Conservation (phyloP, 2,888 invertebrate genomes). For the Glaucopsyche alexis region DNA sequence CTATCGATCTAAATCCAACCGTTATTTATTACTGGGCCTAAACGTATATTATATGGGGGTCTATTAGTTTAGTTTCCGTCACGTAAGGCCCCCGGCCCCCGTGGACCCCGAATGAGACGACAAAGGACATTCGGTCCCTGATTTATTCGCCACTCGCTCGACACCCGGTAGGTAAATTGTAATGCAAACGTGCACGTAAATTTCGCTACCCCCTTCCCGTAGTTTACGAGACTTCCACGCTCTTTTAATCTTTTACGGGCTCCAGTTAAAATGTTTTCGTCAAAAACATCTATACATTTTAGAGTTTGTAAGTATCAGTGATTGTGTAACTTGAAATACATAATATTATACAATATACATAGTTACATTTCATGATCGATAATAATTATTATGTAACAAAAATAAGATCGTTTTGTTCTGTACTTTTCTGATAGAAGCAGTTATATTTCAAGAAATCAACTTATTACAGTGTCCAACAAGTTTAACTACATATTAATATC, state of each 20-base stretch:
- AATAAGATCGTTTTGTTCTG: no score
- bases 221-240: conserved; percentile 30
- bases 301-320: no score
- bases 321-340: no score
- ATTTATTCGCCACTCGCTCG: conserved; percentile 54
- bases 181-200: conserved; percentile 59
- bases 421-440: no score
- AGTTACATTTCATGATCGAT: no score
- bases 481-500: no score
- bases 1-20: background rate
- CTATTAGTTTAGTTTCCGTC: conserved; percentile 27
- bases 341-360: no score
- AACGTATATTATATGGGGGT: conserved; percentile 19
- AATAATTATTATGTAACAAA: no score
- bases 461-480: no score
- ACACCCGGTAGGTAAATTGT: conserved; percentile 52
- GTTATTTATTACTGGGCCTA: conserved; percentile 13
- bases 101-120: conserved; percentile 36
- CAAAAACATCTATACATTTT: background rate
- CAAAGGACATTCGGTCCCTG: conserved; percentile 44
- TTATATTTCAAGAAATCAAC: no score
- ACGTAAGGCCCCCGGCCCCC: conserved; percentile 13
- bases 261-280: background rate
- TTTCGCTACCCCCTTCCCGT: conserved; percentile 24
- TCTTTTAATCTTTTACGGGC: conserved; percentile 6